Conservation (phyloP, 2,113 vertebrate species). For the Podiceps cristatus region DNA sequence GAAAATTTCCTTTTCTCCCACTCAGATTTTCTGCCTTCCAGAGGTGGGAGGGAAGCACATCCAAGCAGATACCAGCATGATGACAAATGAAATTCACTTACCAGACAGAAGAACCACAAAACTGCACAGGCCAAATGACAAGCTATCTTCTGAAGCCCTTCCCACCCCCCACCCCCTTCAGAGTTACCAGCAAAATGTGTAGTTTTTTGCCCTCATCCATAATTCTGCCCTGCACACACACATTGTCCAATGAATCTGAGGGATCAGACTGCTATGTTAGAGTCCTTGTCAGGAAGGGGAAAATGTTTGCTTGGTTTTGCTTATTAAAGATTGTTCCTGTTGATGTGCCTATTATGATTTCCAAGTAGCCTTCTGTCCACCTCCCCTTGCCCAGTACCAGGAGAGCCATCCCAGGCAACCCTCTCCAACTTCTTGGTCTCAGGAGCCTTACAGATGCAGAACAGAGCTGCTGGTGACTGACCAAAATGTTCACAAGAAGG, state of each 20-base stretch:
- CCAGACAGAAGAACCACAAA: background rate
- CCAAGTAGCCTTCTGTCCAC: background rate
- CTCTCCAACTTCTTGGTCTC: background rate
- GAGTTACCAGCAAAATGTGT: background rate
- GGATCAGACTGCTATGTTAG: background rate
- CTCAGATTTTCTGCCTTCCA: background rate
- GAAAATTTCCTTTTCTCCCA: background rate
- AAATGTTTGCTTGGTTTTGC: background rate
- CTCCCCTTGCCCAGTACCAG: rapidly evolving
- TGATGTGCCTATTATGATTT: background rate
- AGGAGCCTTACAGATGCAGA: background rate
- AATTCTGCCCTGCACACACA: background rate
- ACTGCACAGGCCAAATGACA: background rate
- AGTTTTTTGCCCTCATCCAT: background rate
- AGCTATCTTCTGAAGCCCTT: background rate
- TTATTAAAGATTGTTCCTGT: background rate
- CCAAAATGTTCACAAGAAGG: background rate
- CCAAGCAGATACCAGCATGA: background rate
- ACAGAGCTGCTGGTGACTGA: background rate
- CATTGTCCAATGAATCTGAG: background rate
- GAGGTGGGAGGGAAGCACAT: background rate
- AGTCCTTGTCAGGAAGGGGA: background rate
- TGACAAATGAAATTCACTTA: background rate
- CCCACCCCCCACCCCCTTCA: background rate
- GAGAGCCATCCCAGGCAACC: background rate